Evolutionary conservation across 2,113 vertebrate species (phyloP).

Genomic region (Zosterops hypoxanthus): DNA sequence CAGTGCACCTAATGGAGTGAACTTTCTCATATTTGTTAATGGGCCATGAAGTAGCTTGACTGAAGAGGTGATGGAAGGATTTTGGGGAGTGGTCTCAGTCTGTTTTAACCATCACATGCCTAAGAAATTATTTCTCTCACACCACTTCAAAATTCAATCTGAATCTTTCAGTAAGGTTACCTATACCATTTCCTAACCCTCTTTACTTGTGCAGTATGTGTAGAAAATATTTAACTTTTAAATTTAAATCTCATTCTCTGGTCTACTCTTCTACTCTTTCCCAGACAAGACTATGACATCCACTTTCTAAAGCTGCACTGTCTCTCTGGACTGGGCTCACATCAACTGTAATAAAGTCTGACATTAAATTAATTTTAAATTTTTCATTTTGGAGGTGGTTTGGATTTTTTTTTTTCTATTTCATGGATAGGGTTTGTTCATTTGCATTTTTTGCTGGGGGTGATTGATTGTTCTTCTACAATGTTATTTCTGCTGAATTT

Average conservation of each 20-base stretch:
- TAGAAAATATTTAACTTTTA: not conserved
- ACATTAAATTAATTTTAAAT: not conserved
- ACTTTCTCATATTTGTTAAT: not conserved
- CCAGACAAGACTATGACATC: not conserved
- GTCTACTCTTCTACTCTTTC: not conserved
- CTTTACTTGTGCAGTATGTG: not conserved
- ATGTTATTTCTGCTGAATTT: not conserved
- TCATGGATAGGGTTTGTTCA: not conserved
- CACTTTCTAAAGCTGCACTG: not conserved
- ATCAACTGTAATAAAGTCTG: not conserved
- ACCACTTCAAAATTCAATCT: not conserved
- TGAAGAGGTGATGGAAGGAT: not conserved
- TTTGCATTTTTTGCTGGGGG: not conserved
- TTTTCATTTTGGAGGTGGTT: not conserved
- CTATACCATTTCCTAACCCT: not conserved
- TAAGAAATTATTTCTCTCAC: not conserved
- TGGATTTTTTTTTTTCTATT: accelerated
- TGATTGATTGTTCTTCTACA: not conserved
- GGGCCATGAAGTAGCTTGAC: not conserved
- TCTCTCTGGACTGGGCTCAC: not conserved
- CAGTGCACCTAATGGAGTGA: not conserved
- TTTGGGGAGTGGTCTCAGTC: not conserved
- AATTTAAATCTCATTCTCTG: not conserved
- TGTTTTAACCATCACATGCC: not conserved
- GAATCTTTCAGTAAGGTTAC: not conserved